Percentiles rank a stretch among this genome's conserved stretches.
These are phyloP conservation scores for Cryptotis parvus DNA, from an alignment of 2,113 vertebrate species.

Conservation along the genomic window DNA sequence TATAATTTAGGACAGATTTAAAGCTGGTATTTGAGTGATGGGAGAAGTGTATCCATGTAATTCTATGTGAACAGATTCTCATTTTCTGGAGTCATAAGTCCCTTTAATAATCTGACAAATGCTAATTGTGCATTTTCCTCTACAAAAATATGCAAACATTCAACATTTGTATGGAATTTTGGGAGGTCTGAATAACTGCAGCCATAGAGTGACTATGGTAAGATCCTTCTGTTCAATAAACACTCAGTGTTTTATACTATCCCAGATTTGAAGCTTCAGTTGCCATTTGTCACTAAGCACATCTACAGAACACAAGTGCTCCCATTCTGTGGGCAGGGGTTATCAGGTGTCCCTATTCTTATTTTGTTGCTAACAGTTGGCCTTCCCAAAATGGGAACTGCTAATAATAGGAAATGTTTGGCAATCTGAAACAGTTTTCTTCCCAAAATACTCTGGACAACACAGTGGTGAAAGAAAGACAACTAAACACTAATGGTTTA, in stretches of 20 bases:
- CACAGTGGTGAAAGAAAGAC: neutral
- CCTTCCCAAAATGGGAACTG: constrained; percentile 41
- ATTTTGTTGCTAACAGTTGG: constrained; percentile 58
- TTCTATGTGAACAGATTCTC: neutral
- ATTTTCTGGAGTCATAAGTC: neutral
- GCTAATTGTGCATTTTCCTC: neutral
- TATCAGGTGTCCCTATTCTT: constrained; percentile 29
- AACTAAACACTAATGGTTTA: constrained; percentile 16
- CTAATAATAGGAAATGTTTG: constrained; percentile 45
- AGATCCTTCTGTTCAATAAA: neutral
- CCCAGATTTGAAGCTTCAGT: neutral
- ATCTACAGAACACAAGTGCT: neutral
- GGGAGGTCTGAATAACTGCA: neutral
- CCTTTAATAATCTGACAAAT: constrained; percentile 38
- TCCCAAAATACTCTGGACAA: constrained; percentile 2
- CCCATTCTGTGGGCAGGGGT: neutral
- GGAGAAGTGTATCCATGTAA: neutral
- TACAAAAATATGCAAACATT: constrained; percentile 34
- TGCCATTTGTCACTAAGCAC: neutral
- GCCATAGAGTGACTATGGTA: neutral
- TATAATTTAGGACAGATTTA: neutral
- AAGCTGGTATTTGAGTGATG: neutral
- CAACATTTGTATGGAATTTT: neutral
- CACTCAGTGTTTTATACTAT: neutral
- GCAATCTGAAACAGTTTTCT: constrained; percentile 49